Evolutionary conservation across 2,113 vertebrate species (phyloP).

Genomic region (Sinocyclocheilus grahami): DNA sequence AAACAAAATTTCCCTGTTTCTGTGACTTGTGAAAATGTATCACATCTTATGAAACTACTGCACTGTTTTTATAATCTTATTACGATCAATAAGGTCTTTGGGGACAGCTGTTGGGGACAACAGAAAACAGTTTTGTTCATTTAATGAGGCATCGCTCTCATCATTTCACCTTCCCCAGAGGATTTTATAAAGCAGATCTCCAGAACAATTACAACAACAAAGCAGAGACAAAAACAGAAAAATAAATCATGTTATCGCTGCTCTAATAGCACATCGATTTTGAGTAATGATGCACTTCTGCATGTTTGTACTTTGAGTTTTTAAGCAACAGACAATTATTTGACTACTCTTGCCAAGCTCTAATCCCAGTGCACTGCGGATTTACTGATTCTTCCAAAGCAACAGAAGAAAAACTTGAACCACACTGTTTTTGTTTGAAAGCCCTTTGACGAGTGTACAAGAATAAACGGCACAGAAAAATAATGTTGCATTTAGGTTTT

Average conservation of each 20-base stretch:
- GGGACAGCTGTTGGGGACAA: slow-evolving; percentile 34
- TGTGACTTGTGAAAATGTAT: not conserved
- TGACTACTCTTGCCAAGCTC: not conserved
- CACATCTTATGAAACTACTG: not conserved
- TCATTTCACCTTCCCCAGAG: slow-evolving; percentile 37
- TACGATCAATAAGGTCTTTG: slow-evolving; percentile 40
- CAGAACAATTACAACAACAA: slow-evolving; percentile 46
- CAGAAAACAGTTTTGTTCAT: slow-evolving; percentile 47
- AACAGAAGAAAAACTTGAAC: not conserved
- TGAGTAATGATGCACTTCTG: slow-evolving; percentile 21
- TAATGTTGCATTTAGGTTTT: not conserved
- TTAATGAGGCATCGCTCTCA: slow-evolving; percentile 51
- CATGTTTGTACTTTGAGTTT: slow-evolving; percentile 4
- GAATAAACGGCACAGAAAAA: not conserved
- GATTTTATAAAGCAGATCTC: slow-evolving; percentile 43
- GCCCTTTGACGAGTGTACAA: not conserved
- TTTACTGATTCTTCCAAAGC: not conserved
- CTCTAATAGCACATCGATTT: slow-evolving; percentile 35
- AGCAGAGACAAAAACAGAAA: slow-evolving; percentile 31
- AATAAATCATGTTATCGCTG: slow-evolving; percentile 35
- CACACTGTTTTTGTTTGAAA: not conserved
- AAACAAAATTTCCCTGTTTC: slow-evolving; percentile 2
- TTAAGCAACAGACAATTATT: not conserved
- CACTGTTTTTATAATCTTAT: slow-evolving; percentile 41
- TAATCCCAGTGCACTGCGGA: slow-evolving; percentile 2